Conservation (phyloP, 2,797 vertebrate species). For the Hafferia zeledoni region DNA sequence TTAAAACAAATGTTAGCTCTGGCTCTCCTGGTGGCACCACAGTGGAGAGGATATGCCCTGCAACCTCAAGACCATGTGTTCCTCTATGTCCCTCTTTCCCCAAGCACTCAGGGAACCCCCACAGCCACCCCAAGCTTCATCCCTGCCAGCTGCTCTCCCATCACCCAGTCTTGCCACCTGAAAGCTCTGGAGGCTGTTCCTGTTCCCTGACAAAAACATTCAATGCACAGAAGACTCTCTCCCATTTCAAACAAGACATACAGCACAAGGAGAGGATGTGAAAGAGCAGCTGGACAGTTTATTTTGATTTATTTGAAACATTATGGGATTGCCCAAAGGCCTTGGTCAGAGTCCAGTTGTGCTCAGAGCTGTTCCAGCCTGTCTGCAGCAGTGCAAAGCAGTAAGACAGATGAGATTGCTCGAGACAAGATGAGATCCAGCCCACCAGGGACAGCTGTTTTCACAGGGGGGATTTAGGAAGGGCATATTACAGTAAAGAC, state of each 20-base stretch:
- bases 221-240: not conserved
- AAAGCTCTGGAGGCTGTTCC: not conserved
- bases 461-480: not conserved
- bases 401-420: constrained; percentile 2
- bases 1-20: not conserved
- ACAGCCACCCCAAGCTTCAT: not conserved
- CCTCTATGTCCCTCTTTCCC: not conserved
- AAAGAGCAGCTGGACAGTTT: constrained; percentile 42
- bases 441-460: not conserved
- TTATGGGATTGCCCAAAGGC: constrained; percentile 23
- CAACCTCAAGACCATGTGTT: not conserved
- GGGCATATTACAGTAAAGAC: not conserved
- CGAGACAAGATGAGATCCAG: not conserved
- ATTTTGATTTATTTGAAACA: constrained; percentile 42
- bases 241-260: constrained; percentile 6
- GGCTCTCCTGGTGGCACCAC: not conserved
- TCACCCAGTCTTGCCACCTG: not conserved
- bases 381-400: not conserved
- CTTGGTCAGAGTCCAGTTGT: constrained; percentile 16
- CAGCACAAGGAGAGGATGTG: not conserved
- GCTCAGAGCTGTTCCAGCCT: not conserved
- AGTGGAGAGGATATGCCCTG: not conserved
- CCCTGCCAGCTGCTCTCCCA: not conserved
- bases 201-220: not conserved
- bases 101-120: not conserved